phyloP scores from a whole-genome alignment of 1,140 invertebrate species.

The Drosophila tropicalis region DNA sequence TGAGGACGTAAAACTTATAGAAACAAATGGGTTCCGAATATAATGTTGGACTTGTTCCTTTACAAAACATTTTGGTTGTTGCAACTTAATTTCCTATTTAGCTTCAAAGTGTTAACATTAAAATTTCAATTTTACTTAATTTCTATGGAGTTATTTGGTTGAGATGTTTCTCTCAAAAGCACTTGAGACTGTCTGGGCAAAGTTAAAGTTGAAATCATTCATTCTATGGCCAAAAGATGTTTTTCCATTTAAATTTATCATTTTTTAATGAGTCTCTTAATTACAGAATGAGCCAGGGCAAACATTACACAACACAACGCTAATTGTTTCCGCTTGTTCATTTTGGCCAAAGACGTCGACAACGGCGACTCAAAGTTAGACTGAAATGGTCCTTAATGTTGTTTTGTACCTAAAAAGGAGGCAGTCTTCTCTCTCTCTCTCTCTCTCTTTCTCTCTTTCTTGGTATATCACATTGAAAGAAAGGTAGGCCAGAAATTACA shows the following conservation, averaged over 20 bases:
- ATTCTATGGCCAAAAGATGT: constrained; percentile 46
- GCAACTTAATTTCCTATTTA: background rate
- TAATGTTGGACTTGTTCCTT: too few species aligned
- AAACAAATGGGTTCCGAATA: too few species aligned
- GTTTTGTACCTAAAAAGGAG: constrained; percentile 27
- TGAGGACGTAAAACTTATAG: too few species aligned
- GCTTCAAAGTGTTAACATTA: background rate
- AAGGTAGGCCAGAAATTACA: constrained; percentile 62
- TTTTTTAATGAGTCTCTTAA: constrained; percentile 82
- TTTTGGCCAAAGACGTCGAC: constrained; percentile 47
- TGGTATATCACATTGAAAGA: constrained; percentile 53
- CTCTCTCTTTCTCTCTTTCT: constrained; percentile 25
- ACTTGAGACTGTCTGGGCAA: constrained; percentile 61
- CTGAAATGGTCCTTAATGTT: constrained; percentile 33
- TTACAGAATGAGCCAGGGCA: constrained; percentile 52
- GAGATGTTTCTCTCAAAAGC: constrained; percentile 22
- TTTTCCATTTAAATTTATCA: constrained; percentile 80
- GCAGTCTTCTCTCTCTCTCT: constrained; percentile 8
- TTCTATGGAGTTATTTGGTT: constrained; percentile 20
- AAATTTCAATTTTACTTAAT: constrained; percentile 31
- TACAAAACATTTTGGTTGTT: too few species aligned
- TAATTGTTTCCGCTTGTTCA: constrained; percentile 81
- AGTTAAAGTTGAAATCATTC: constrained; percentile 18
- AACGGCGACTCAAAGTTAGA: constrained; percentile 24
- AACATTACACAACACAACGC: constrained; percentile 59